Conservation (phyloP, 2,888 invertebrate genomes). For the Acanthosoma haemorrhoidale region DNA sequence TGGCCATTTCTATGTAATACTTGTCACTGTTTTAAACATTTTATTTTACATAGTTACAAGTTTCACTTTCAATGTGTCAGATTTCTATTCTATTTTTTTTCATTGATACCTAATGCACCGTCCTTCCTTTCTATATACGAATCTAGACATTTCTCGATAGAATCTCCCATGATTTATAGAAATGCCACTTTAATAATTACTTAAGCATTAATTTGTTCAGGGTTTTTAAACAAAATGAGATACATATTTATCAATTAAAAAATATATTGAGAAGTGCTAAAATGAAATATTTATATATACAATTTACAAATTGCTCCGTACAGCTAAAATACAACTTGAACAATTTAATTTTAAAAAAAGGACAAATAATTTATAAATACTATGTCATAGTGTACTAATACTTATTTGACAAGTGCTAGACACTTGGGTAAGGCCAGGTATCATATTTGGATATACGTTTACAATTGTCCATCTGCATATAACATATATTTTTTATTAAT, state of each 20-base stretch:
- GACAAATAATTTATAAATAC: slow-evolving; percentile 12
- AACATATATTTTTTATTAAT: no score
- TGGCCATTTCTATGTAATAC: no score
- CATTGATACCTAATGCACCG: no score
- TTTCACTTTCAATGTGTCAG: no score
- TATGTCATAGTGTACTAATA: background rate
- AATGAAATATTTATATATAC: slow-evolving; percentile 12
- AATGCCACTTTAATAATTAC: no score
- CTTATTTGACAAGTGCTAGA: slow-evolving; percentile 5
- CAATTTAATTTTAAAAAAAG: background rate
- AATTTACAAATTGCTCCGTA: slow-evolving; percentile 17
- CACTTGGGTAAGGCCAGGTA: background rate
- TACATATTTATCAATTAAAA: slow-evolving; percentile 6
- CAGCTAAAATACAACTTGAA: background rate
- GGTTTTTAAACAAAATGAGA: background rate
- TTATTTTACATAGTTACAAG: no score
- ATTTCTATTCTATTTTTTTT: no score
- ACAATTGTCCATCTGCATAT: background rate
- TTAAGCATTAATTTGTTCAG: no score
- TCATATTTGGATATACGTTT: background rate
- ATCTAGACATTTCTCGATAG: no score
- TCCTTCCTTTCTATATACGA: no score
- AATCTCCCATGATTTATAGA: no score
- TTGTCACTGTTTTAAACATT: no score
- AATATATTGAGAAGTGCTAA: slow-evolving; percentile 24